phyloP scores from a whole-genome alignment of 2,888 invertebrate species.

The Macrophya alboannulata region DNA sequence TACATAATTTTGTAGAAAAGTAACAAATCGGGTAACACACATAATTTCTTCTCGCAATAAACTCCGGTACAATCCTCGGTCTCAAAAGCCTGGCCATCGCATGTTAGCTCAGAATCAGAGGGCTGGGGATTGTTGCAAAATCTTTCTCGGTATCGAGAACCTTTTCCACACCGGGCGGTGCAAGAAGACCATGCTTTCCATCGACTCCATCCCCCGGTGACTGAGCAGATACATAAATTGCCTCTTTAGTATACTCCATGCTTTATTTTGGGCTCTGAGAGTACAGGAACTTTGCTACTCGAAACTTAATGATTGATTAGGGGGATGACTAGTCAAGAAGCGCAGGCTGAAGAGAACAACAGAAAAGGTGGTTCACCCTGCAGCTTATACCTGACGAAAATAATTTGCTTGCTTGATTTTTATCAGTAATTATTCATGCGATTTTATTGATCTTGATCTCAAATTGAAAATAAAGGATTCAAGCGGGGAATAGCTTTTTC shows the following conservation, averaged over 20 bases:
- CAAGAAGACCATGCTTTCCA: conserved; percentile 81
- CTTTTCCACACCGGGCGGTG: conserved; percentile 80
- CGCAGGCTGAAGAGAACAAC: too few relatives aligned
- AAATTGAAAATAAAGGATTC: too few relatives aligned
- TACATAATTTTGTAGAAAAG: background rate
- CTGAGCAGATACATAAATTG: conserved; percentile 65
- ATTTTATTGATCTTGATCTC: too few relatives aligned
- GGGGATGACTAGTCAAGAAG: too few relatives aligned
- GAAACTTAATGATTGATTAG: background rate
- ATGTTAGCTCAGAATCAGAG: conserved; percentile 60
- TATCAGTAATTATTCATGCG: too few relatives aligned
- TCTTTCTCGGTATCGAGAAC: conserved; percentile 79
- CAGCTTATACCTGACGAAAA: too few relatives aligned
- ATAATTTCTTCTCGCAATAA: conserved; percentile 61
- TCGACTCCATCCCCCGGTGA: conserved; percentile 79
- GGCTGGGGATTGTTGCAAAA: conserved; percentile 76
- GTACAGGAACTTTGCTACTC: background rate
- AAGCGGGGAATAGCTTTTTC: too few relatives aligned
- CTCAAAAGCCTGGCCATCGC: conserved; percentile 61
- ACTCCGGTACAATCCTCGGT: conserved; percentile 60
- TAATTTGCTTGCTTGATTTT: too few relatives aligned
- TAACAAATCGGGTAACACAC: conserved; percentile 46
- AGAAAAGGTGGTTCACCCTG: too few relatives aligned
- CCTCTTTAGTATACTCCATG: background rate
- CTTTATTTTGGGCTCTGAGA: background rate